A percentile compares a stretch with the other conserved stretches of the same genome.
These are phyloP conservation scores for Germaria angustata DNA, from an alignment of 2,888 invertebrate genomes.

Conservation along the genomic window DNA sequence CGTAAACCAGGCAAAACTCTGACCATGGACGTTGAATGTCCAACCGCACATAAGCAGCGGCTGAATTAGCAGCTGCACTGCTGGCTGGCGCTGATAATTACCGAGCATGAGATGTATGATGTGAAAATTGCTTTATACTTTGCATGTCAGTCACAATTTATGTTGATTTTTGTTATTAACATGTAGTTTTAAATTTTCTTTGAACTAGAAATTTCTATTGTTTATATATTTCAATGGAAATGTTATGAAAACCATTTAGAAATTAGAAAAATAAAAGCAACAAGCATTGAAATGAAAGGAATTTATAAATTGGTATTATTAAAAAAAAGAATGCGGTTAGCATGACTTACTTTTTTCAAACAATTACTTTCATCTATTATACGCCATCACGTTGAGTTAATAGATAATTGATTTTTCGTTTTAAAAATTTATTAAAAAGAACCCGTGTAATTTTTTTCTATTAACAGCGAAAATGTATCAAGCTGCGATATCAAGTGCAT, in stretches of 20 bases:
- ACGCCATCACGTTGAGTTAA: not conserved
- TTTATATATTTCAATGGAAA: not conserved
- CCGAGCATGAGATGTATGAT: constrained; percentile 33
- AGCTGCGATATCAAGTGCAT: constrained; percentile 31
- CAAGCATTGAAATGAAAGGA: not conserved
- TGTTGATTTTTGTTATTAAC: constrained; percentile 56
- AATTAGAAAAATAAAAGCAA: constrained; percentile 14
- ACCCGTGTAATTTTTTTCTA: not conserved
- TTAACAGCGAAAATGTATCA: not conserved
- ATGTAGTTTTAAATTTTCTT: constrained; percentile 51
- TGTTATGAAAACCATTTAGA: constrained; percentile 38
- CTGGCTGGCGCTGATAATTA: constrained; percentile 10
- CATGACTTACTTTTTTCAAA: constrained; percentile 6
- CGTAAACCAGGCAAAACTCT: constrained; percentile 29
- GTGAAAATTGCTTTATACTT: constrained; percentile 49
- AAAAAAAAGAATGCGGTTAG: not conserved
- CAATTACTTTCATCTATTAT: constrained; percentile 44
- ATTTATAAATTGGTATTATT: constrained; percentile 1
- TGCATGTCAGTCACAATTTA: constrained; percentile 45
- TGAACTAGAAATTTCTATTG: constrained; percentile 24
- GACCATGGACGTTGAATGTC: constrained; percentile 7
- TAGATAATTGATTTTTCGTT: constrained; percentile 27
- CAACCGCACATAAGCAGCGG: constrained; percentile 20
- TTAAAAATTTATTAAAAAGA: not conserved
- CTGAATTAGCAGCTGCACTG: not conserved